A percentile compares a stretch with the other conserved stretches of the same genome.
These are phyloP conservation scores for Nymphalis c-album DNA, from an alignment of 2,888 invertebrate genomes.

Conservation along the genomic window DNA sequence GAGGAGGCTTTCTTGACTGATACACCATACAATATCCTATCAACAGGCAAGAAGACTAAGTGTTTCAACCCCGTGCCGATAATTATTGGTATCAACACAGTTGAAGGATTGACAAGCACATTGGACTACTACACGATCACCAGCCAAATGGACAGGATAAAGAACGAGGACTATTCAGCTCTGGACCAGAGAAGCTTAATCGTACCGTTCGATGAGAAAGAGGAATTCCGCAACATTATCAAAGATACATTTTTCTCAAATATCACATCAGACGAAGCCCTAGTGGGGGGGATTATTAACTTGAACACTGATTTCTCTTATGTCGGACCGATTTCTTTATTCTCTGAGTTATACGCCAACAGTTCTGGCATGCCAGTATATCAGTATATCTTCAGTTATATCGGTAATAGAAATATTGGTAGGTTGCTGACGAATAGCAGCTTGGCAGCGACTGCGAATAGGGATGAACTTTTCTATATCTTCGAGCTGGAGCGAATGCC, in stretches of 20 bases:
- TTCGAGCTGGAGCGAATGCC: conserved; percentile 69
- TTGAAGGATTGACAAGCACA: conserved; percentile 77
- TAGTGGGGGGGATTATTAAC: conserved; percentile 70
- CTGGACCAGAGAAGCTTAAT: conserved; percentile 59
- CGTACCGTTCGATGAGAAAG: conserved; percentile 52
- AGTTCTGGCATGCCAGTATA: conserved; percentile 55
- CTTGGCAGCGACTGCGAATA: conserved; percentile 62
- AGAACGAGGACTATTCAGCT: conserved; percentile 63
- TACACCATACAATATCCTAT: conserved; percentile 70
- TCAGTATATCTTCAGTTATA: conserved; percentile 67
- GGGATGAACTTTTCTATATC: conserved; percentile 69
- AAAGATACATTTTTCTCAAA: conserved; percentile 68
- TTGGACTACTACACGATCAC: conserved; percentile 67
- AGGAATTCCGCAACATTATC: conserved; percentile 56
- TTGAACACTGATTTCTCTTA: conserved; percentile 68
- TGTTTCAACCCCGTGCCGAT: conserved; percentile 69
- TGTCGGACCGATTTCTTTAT: conserved; percentile 68
- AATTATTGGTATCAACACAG: conserved; percentile 78
- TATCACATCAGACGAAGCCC: conserved; percentile 58
- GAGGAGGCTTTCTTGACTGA: conserved; percentile 70
- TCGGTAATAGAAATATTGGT: conserved; percentile 69
- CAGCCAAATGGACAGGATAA: conserved; percentile 65
- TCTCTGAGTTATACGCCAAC: conserved; percentile 63
- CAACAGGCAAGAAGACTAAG: conserved; percentile 46
- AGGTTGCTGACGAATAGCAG: conserved; percentile 67